Conservation (phyloP, 2,797 vertebrate genomes). For the Jordanella pulchra region DNA sequence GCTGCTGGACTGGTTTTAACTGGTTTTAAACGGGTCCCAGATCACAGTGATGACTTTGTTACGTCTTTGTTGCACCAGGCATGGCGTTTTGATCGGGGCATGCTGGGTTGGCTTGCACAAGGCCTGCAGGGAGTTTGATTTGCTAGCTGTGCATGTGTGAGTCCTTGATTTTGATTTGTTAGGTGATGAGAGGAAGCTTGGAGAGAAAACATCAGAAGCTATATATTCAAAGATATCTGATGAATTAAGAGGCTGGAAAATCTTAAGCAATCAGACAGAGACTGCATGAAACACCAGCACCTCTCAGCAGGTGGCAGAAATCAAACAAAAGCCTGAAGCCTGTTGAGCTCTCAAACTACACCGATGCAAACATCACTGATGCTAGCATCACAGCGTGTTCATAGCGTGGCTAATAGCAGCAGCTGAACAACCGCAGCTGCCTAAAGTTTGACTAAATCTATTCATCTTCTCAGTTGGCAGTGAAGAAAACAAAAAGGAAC, state of each 20-base stretch:
- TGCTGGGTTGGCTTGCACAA: constrained; percentile 63
- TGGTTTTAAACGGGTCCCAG: constrained; percentile 59
- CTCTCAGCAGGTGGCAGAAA: not conserved
- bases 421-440: not conserved
- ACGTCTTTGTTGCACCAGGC: constrained; percentile 63
- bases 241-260: not conserved
- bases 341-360: not conserved
- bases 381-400: not conserved
- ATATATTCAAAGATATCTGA: not conserved
- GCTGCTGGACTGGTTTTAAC: constrained; percentile 43
- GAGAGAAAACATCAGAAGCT: not conserved
- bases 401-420: not conserved
- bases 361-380: not conserved
- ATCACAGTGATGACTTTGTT: constrained; percentile 52
- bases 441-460: not conserved
- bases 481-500: too few species aligned
- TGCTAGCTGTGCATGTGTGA: constrained; percentile 55
- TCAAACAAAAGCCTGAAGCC: not conserved
- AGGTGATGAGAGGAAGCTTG: constrained; percentile 19
- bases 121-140: constrained; percentile 57
- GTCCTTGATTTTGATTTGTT: constrained; percentile 48
- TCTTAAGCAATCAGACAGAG: not conserved
- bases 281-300: not conserved
- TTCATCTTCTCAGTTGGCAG: too few species aligned
- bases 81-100: constrained; percentile 75